These are phyloP conservation scores for Dasypus novemcinctus DNA, from an alignment of 2,113 vertebrate genomes.

Conservation along the genomic window DNA sequence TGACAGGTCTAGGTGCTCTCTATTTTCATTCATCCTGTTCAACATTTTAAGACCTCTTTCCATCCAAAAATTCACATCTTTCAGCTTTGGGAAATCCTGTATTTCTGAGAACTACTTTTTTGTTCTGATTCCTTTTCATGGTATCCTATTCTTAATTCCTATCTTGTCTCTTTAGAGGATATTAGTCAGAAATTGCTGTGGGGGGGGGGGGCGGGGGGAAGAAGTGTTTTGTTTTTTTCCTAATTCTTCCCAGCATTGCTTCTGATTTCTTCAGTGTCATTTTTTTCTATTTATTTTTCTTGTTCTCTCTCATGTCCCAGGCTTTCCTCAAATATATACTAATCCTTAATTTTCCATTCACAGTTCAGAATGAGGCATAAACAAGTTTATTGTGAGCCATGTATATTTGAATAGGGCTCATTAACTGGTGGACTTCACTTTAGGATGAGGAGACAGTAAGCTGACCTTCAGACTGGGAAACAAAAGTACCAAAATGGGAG, in stretches of 20 bases:
- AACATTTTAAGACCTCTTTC: background rate
- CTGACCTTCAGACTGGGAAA: background rate
- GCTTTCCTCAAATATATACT: background rate
- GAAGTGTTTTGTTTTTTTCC: background rate
- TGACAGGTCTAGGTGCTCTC: background rate
- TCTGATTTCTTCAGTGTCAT: background rate
- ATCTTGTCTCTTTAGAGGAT: background rate
- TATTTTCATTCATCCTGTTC: background rate
- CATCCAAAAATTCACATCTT: background rate
- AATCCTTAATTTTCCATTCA: constrained; percentile 36
- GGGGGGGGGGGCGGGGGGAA: background rate
- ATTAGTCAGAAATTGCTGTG: background rate
- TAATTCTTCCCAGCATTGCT: background rate
- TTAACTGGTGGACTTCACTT: background rate
- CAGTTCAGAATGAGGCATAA: background rate
- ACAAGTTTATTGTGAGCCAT: background rate
- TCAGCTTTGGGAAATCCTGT: constrained; percentile 10
- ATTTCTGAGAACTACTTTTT: background rate
- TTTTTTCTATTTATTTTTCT: background rate
- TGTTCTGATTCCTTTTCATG: background rate
- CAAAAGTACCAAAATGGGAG: background rate
- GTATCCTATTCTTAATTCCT: background rate
- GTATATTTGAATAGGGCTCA: background rate
- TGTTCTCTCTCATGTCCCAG: background rate
- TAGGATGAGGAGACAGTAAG: background rate